Base-by-base conservation (phyloP, 2,113 vertebrate genomes). In the Turnix velox region DNA sequence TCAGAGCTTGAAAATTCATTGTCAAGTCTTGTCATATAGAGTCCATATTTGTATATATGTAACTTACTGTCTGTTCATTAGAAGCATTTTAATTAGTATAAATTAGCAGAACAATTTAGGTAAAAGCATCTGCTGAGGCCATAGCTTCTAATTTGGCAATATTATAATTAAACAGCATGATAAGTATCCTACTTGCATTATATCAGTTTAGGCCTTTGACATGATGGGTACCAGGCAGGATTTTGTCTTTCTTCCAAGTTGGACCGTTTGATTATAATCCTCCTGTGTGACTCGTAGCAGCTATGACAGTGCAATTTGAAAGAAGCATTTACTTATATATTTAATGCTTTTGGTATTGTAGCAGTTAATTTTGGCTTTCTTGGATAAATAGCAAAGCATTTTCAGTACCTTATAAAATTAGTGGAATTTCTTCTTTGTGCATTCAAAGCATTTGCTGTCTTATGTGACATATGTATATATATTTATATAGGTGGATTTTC, bases 1-100 rank as follows among this genome's bases (percentile, higher is more conserved):
- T 71, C 91, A 84, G 73, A 76, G 39, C 84, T 93, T 93, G 73
- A 95, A 95, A 93, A 90, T 84, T 76, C 69, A 49, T 95, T 79
- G 83, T 87, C n/a, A 76, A 71, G 37, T 84, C 69, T 84, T 72
- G 28, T 65, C 66, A n/a, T 63, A 42, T 12, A 82, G 30, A 76
- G 18, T 46, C 25, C 12, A 10, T 88, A 31, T 73, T 75, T 75
- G 59, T 61, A 45, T 72, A 31, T 59, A 61, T 40, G 4, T 43
- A 63, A 18, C n/a, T 1, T 63, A 30, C 37, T 96, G 23, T 54
- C 77, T 90, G 86, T 91, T 94, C 92, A 94, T 96, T 94, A 95
- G 93, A 88, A 88, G 31, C 73, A 54, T 79, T 86, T 88, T 14
- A 68, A 93, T 91, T 40, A 77, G 71, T 72, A 71, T 46, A 86